phyloP scores from a whole-genome alignment of 2,888 invertebrate species.

The Calameuta idolon region DNA sequence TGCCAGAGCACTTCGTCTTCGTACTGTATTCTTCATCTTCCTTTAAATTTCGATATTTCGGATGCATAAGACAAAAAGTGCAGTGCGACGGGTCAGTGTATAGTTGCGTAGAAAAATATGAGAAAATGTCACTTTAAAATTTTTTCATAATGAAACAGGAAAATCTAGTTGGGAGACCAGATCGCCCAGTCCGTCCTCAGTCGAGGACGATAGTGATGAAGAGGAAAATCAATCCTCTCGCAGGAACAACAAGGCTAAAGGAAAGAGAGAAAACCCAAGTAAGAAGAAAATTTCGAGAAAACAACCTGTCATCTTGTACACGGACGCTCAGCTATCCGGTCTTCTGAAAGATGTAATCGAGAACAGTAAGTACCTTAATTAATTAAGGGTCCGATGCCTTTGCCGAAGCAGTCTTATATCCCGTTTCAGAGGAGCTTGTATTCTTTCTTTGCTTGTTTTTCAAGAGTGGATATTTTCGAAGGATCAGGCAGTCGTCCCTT shows the following conservation, averaged over 20 bases:
- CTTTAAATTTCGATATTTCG: not conserved
- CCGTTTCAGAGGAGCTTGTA: not conserved
- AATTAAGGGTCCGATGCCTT: not conserved
- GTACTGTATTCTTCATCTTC: not conserved
- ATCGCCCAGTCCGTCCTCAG: slow-evolving; percentile 42
- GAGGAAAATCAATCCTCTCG: slow-evolving; percentile 41
- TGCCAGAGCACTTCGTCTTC: not conserved
- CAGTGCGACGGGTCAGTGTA: not conserved
- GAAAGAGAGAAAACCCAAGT: slow-evolving; percentile 25
- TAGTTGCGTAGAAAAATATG: not conserved
- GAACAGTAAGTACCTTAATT: slow-evolving; percentile 34
- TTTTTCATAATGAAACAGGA: slow-evolving; percentile 23
- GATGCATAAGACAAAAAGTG: not conserved
- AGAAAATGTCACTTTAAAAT: not conserved
- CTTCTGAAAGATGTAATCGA: slow-evolving; percentile 58
- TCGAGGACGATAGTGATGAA: slow-evolving; percentile 47
- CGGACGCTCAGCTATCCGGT: slow-evolving; percentile 59
- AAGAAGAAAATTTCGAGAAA: slow-evolving; percentile 26
- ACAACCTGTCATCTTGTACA: slow-evolving; percentile 48
- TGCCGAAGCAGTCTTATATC: not conserved
- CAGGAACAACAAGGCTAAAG: slow-evolving; percentile 17
- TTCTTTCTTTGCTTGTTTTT: not conserved
- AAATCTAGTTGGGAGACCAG: slow-evolving; percentile 59
- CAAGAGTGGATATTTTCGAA: not conserved
- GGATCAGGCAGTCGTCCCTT: not conserved